These are phyloP conservation scores for Maconellicoccus hirsutus DNA, from an alignment of 1,140 invertebrate species.

Conservation along the genomic window DNA sequence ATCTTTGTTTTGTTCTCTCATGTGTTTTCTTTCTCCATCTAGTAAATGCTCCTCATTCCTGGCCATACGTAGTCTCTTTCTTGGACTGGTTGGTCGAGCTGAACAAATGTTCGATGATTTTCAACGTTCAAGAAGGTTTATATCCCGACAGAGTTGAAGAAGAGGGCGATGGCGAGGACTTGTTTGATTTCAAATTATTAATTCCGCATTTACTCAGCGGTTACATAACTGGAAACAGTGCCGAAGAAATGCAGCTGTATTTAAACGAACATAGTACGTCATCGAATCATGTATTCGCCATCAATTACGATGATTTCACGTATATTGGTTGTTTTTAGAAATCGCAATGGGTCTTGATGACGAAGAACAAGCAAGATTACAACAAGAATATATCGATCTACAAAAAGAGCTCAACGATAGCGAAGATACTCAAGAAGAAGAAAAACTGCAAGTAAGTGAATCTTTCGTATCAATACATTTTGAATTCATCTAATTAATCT, in stretches of 20 bases:
- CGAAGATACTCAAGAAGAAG: not conserved
- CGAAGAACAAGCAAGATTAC: not conserved
- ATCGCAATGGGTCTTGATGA: not conserved
- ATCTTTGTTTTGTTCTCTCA: not conserved
- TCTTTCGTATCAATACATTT: not conserved
- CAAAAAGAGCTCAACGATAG: not conserved
- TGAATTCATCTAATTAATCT: not conserved
- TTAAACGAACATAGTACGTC: not conserved
- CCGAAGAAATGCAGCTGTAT: not conserved
- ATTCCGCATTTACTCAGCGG: not conserved
- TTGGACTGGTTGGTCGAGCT: slow-evolving; percentile 13
- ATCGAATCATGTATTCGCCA: not conserved
- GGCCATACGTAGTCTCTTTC: slow-evolving; percentile 14
- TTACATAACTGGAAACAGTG: not conserved
- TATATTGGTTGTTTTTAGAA: too few relatives aligned
- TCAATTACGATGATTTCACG: not conserved
- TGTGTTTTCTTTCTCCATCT: not conserved
- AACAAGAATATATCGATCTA: not conserved
- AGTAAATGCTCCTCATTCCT: slow-evolving; percentile 23
- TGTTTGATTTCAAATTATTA: not conserved
- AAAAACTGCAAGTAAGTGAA: not conserved
- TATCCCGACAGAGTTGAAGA: not conserved
- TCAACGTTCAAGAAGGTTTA: not conserved
- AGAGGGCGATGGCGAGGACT: not conserved
- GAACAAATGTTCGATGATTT: not conserved